A percentile compares a stretch with the other conserved stretches of the same genome.
Evolutionary conservation across 2,113 vertebrate species (phyloP).

Genomic region (Boleophthalmus pectinirostris): DNA sequence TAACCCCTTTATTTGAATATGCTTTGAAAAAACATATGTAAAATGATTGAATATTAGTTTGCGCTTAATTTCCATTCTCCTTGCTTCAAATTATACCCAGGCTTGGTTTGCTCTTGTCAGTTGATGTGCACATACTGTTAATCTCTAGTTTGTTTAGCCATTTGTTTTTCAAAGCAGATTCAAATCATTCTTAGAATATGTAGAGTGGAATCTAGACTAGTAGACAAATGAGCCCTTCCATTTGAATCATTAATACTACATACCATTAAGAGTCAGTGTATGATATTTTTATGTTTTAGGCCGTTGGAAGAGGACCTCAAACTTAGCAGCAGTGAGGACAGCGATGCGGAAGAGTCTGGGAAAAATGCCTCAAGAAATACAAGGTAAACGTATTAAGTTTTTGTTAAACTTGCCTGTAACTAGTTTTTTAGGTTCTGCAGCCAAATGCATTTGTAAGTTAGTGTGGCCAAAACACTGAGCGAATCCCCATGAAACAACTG

Average conservation of each 20-base stretch:
- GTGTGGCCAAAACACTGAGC: too few relatives aligned
- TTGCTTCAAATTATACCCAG: neutral
- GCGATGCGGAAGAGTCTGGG: conserved; percentile 91
- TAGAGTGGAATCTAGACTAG: neutral
- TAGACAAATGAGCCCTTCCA: neutral
- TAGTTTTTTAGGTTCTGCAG: neutral
- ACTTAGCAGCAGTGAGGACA: conserved; percentile 98
- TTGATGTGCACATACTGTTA: neutral
- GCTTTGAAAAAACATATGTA: neutral
- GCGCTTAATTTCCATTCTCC: neutral
- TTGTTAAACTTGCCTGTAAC: neutral
- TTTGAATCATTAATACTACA: neutral
- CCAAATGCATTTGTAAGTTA: neutral
- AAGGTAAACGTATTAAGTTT: conserved; percentile 72
- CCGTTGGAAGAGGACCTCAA: conserved; percentile 96
- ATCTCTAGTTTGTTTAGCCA: neutral
- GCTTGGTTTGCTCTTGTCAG: neutral
- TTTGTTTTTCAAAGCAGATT: conserved; percentile 4
- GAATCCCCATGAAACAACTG: too few relatives aligned
- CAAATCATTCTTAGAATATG: neutral
- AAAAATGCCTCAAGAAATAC: conserved; percentile 90
- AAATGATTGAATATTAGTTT: neutral
- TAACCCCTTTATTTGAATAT: neutral
- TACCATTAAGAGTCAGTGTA: neutral
- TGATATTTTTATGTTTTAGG: conserved; percentile 65